Conservation (phyloP, 2,797 vertebrate genomes). For the Pteronotus mesoamericanus region DNA sequence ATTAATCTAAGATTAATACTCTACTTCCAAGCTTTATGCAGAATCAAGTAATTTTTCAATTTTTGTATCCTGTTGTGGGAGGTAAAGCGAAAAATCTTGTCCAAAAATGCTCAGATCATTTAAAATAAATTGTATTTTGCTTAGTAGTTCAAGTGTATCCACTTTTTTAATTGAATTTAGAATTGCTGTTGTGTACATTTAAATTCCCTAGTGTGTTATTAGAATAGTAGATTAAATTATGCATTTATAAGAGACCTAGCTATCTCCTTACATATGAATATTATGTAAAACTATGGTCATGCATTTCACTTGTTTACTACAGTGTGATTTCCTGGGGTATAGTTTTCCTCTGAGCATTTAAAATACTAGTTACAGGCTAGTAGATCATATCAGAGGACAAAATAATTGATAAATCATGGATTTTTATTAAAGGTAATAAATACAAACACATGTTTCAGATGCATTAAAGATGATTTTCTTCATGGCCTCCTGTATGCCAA, state of each 20-base stretch:
- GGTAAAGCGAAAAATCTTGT: not conserved
- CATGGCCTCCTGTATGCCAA: not conserved
- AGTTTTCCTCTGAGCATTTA: conserved; percentile 61
- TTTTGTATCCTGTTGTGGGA: not conserved
- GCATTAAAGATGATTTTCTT: conserved; percentile 7
- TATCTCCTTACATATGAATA: conserved; percentile 67
- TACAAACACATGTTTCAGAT: conserved; percentile 68
- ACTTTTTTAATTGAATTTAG: conserved; percentile 48
- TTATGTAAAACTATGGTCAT: conserved; percentile 71
- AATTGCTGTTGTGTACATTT: conserved; percentile 55
- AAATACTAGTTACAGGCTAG: conserved; percentile 71
- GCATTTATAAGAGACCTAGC: conserved; percentile 35
- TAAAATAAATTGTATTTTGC: conserved; percentile 23
- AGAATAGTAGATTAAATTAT: conserved; percentile 61
- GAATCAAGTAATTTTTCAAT: not conserved
- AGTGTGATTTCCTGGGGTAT: conserved; percentile 61
- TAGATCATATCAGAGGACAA: conserved; percentile 68
- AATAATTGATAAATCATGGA: conserved; percentile 54
- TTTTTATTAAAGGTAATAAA: conserved; percentile 74
- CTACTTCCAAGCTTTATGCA: not conserved
- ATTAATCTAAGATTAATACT: not conserved
- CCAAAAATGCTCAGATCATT: conserved; percentile 12
- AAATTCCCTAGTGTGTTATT: conserved; percentile 57
- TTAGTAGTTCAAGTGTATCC: conserved; percentile 53
- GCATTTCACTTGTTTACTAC: conserved; percentile 70